phyloP scores from a whole-genome alignment of 2,888 invertebrate genomes.

The Cephonodes hylas region DNA sequence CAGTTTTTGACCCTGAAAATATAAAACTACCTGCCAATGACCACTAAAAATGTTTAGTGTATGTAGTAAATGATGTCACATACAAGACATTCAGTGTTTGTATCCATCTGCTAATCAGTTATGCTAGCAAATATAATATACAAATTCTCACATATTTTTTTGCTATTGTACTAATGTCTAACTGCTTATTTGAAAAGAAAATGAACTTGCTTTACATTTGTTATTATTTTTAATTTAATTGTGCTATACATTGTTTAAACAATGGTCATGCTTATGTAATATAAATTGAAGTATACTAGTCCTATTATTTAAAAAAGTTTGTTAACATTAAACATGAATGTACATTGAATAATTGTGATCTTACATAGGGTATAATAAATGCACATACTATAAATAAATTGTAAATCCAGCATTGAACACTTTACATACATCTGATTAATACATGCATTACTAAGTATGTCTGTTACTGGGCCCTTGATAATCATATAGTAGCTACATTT shows the following conservation, averaged over 20 bases:
- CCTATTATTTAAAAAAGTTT: too few species aligned
- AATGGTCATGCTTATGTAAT: too few species aligned
- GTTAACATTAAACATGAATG: too few species aligned
- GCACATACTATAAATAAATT: not conserved
- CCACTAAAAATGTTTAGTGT: not conserved
- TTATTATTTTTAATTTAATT: too few species aligned
- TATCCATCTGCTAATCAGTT: not conserved
- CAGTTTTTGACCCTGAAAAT: not conserved
- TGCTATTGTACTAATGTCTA: too few species aligned
- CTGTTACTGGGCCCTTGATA: not conserved
- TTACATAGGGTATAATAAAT: not conserved
- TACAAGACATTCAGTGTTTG: not conserved
- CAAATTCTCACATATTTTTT: not conserved
- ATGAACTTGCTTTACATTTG: too few species aligned
- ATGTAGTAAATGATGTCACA: not conserved
- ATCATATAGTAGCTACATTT: too few species aligned
- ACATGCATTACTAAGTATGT: not conserved
- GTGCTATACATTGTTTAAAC: too few species aligned
- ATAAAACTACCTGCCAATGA: not conserved
- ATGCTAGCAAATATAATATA: too few species aligned
- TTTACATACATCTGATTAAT: not conserved
- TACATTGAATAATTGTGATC: too few species aligned
- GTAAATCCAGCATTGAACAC: not conserved
- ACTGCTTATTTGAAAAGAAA: too few species aligned
- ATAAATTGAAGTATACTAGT: too few species aligned